Evolutionary conservation across 1,140 invertebrate species (phyloP), one percentile per base, ranked within the genome.

Genomic region (Psilanteris sp.): DNA sequence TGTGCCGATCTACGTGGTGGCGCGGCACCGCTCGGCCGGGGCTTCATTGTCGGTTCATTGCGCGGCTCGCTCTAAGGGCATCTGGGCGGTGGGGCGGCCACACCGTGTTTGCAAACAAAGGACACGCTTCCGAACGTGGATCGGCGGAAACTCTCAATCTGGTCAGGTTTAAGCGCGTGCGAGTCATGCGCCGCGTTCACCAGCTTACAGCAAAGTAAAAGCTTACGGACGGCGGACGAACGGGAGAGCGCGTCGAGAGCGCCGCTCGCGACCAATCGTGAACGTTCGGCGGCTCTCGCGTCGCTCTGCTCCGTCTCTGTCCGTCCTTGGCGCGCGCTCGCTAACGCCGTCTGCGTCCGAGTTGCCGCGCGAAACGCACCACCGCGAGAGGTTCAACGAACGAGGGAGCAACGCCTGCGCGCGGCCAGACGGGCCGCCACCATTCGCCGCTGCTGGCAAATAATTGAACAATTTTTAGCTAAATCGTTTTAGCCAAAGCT

Each of bases 181-280:
- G 79, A 73, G 70, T 66, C 62, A 39, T 44, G 20, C 11, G 39
- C 71, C 75, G 67, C 81, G 81, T 80, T 84, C 79, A 64, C 64
- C 83, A 79, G 81, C 77, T 81, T 81, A 73, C 77, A 78, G 81
- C 82, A 80, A 79, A 85, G 77, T 85, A 81, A 83, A 73, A 73
- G 68, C 57, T 48, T 16, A 44, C 48, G 46, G 59, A 34, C 59
- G 64, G 54, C 37, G 7, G 50, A 36, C 15, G 41, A 31, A 54
- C 13, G 41, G 14, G 52, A 57, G 62, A 55, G n/a, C n/a, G 62
- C 50, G 48, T 48, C 14, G 57, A 20, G 43, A 48, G 29, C 39
- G 34, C 20, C 57, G 27, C 13, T 48, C 29, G 59, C n/a, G 44
- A 29, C 24, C 29, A 32, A 55, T 77, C 76, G 76, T 72, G 36